Conservation (phyloP, 2,113 vertebrate species). For the Labeo rohita region DNA sequence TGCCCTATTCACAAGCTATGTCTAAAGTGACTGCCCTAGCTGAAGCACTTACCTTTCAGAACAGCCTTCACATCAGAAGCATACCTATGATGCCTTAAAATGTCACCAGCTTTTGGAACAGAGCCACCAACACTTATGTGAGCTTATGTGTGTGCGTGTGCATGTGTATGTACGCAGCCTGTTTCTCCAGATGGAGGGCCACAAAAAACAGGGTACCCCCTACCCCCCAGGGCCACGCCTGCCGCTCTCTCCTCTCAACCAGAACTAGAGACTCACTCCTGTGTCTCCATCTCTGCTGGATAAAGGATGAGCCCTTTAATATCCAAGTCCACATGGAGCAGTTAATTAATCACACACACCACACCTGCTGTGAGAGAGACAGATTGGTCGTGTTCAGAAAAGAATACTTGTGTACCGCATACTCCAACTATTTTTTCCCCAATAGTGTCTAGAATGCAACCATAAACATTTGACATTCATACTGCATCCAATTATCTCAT, state of each 20-base stretch:
- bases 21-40: neutral
- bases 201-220: constrained; percentile 77
- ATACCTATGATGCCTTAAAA: neutral
- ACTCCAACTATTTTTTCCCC: neutral
- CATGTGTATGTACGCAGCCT: constrained; percentile 1
- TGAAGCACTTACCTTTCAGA: neutral
- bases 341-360: constrained; percentile 42
- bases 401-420: neutral
- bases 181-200: constrained; percentile 78
- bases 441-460: neutral
- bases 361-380: constrained; percentile 29
- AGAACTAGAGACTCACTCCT: constrained; percentile 3
- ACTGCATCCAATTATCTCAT: neutral
- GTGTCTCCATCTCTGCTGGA: constrained; percentile 54
- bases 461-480: neutral
- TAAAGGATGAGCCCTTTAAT: constrained; percentile 32
- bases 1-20: neutral
- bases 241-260: constrained; percentile 20
- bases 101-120: neutral
- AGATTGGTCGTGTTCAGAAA: neutral
- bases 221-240: constrained; percentile 69
- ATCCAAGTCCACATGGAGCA: constrained; percentile 27
- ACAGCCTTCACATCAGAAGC: neutral
- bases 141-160: constrained; percentile 30
- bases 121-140: neutral